phyloP scores from a whole-genome alignment of 2,797 vertebrate species.

The Pelodytes ibericus region DNA sequence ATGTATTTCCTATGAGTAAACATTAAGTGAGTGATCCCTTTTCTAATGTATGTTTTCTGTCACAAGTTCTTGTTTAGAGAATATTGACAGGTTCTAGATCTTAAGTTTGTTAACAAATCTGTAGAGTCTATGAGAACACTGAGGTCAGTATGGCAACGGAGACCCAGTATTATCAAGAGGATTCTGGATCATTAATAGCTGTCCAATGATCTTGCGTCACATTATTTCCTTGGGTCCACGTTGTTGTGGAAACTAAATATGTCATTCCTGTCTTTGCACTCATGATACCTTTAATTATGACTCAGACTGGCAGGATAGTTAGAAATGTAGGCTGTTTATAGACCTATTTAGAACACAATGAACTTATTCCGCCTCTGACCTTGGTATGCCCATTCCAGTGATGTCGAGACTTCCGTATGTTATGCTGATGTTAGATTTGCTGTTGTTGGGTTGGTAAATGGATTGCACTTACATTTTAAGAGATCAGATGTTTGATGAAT shows the following conservation, averaged over 20 bases:
- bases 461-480: too few species aligned
- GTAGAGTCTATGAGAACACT: not conserved
- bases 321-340: not conserved
- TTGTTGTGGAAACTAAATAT: slow-evolving; percentile 50
- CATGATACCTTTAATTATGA: slow-evolving; percentile 25
- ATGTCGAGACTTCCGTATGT: too few species aligned
- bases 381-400: not conserved
- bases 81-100: not conserved
- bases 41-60: too few species aligned
- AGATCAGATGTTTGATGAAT: too few species aligned
- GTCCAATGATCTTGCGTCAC: slow-evolving; percentile 17
- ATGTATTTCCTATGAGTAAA: too few species aligned
- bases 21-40: too few species aligned
- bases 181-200: slow-evolving; percentile 6
- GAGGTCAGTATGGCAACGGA: slow-evolving; percentile 16
- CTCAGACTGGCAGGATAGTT: slow-evolving; percentile 1
- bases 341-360: not conserved
- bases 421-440: too few species aligned
- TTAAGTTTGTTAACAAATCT: slow-evolving; percentile 9
- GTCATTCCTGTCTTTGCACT: slow-evolving; percentile 12
- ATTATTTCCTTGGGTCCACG: slow-evolving; percentile 17
- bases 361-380: not conserved
- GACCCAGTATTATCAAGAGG: not conserved
- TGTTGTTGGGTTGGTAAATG: too few species aligned
- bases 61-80: too few species aligned